Conservation (phyloP, 1,140 invertebrate genomes). For the Hyphantria cunea region DNA sequence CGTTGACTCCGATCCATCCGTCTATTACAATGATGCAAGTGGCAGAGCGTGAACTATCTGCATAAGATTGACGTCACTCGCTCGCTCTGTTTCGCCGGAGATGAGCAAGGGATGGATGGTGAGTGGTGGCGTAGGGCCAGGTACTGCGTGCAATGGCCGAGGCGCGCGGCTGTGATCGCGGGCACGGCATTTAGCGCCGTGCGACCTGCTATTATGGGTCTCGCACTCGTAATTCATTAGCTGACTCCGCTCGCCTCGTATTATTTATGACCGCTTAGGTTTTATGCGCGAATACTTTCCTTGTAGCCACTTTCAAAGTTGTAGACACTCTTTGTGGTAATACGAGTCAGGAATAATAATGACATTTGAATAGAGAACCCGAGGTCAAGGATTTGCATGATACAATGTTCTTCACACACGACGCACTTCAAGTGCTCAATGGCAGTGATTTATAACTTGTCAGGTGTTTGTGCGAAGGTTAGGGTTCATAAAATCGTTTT, state of each 20-base stretch:
- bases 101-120: slow-evolving; percentile 1
- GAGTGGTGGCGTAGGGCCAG: slow-evolving; percentile 8
- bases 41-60: slow-evolving; percentile 56
- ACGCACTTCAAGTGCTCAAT: slow-evolving; percentile 34
- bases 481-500: slow-evolving; percentile 33
- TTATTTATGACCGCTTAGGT: slow-evolving; percentile 74
- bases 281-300: slow-evolving; percentile 60
- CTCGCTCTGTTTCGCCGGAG: slow-evolving; percentile 8
- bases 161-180: slow-evolving; percentile 31
- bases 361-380: slow-evolving; percentile 66
- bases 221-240: slow-evolving; percentile 75
- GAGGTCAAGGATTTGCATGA: slow-evolving; percentile 60
- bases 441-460: slow-evolving; percentile 40
- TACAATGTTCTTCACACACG: slow-evolving; percentile 48
- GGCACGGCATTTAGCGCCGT: slow-evolving; percentile 33
- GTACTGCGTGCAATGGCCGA: slow-evolving; percentile 31
- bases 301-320: slow-evolving; percentile 50
- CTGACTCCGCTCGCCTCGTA: slow-evolving; percentile 60
- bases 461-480: slow-evolving; percentile 28
- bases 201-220: slow-evolving; percentile 54
- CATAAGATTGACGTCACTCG: slow-evolving; percentile 41
- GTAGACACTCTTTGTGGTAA: slow-evolving; percentile 53
- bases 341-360: slow-evolving; percentile 62
- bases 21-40: slow-evolving; percentile 60
- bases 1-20: slow-evolving; percentile 51